Conservation (phyloP, 2,888 invertebrate genomes). For the Polietes domitor region DNA sequence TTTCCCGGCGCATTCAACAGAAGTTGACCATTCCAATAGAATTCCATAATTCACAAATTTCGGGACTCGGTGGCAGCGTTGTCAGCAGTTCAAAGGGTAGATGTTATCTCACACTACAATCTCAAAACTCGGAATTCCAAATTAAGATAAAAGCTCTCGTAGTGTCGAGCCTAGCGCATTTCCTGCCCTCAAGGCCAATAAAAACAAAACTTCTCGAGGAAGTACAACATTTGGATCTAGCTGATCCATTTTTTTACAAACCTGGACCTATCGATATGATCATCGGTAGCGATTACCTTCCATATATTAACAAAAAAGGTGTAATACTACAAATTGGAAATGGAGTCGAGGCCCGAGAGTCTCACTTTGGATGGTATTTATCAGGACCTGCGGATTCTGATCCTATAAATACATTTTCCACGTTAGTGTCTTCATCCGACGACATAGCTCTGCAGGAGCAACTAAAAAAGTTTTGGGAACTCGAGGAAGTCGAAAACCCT, state of each 20-base stretch:
- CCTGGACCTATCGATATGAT: conserved; percentile 35
- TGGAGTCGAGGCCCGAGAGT: conserved; percentile 13
- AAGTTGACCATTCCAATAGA: not conserved
- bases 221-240: conserved; percentile 13
- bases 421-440: not conserved
- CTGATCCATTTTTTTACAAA: conserved; percentile 41
- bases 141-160: not conserved
- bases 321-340: not conserved
- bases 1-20: not conserved
- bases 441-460: not conserved
- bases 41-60: not conserved
- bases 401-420: not conserved
- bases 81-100: not conserved
- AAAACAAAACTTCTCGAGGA: not conserved
- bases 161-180: conserved; percentile 11
- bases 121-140: not conserved
- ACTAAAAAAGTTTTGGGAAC: conserved; percentile 23
- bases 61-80: not conserved
- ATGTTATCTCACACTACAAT: not conserved
- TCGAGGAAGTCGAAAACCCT: conserved; percentile 16
- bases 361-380: conserved; percentile 25
- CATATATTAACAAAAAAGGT: conserved; percentile 10
- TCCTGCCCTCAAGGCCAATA: conserved; percentile 5
- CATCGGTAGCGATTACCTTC: conserved; percentile 38
- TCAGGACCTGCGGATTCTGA: not conserved